Percentiles rank a stretch among this genome's conserved stretches.
These are phyloP conservation scores for Leptinotarsa rubiginosa DNA, from an alignment of 2,888 invertebrate species.

Conservation along the genomic window DNA sequence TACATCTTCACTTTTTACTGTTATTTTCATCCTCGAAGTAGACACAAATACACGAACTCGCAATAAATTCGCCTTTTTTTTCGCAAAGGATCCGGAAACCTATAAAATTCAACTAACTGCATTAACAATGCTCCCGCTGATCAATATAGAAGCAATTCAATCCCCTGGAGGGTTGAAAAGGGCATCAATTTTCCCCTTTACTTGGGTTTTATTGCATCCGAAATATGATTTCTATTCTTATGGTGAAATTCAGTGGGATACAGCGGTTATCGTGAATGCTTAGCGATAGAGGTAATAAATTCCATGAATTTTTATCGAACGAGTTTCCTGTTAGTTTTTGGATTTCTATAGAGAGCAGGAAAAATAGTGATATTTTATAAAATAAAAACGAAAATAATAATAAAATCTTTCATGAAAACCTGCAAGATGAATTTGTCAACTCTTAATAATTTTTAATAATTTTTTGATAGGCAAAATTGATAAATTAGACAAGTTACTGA, in stretches of 20 bases:
- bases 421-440: no score
- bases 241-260: slow-evolving; percentile 14
- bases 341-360: not conserved
- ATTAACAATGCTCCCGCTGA: slow-evolving; percentile 35
- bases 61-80: slow-evolving; percentile 30
- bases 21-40: not conserved
- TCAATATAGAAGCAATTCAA: slow-evolving; percentile 39
- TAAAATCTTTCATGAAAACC: no score
- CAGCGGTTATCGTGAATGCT: slow-evolving; percentile 14
- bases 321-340: not conserved
- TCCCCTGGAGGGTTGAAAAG: slow-evolving; percentile 34
- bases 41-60: not conserved
- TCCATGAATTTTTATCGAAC: slow-evolving; percentile 3
- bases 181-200: slow-evolving; percentile 37
- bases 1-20: not conserved
- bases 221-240: slow-evolving; percentile 32
- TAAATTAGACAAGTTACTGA: no score
- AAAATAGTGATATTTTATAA: not conserved
- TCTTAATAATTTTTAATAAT: no score
- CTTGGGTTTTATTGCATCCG: slow-evolving; percentile 36
- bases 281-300: slow-evolving; percentile 16
- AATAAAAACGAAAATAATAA: no score
- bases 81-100: slow-evolving; percentile 25
- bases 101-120: slow-evolving; percentile 40
- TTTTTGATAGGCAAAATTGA: no score